phyloP scores from a whole-genome alignment of 2,113 vertebrate genomes.

The Carollia perspicillata region DNA sequence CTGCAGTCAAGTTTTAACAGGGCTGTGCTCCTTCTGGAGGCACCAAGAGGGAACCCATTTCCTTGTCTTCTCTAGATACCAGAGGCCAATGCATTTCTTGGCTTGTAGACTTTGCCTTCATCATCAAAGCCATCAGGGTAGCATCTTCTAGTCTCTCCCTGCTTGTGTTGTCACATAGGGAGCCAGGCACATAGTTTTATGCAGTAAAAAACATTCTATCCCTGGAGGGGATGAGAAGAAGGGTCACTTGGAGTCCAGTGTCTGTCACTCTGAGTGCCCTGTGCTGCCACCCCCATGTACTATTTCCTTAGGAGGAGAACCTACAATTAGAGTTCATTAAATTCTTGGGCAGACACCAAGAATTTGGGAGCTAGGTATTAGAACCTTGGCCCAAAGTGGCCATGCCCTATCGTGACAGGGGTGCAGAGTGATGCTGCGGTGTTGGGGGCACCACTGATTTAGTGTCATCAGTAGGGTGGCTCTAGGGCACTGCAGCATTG shows the following conservation, averaged over 20 bases:
- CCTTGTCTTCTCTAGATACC: neutral
- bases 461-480: neutral
- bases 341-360: neutral
- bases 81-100: neutral
- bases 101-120: neutral
- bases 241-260: neutral
- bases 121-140: neutral
- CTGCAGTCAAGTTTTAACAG: neutral
- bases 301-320: neutral
- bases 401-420: neutral
- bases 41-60: neutral
- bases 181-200: neutral
- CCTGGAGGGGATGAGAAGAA: neutral
- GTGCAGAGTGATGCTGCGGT: neutral
- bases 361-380: neutral
- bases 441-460: neutral
- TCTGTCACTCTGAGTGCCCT: neutral
- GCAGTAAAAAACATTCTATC: neutral
- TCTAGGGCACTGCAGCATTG: neutral
- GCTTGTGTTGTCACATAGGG: neutral
- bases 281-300: neutral
- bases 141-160: neutral
- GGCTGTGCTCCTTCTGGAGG: neutral
- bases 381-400: neutral
- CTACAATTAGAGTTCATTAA: neutral